Conservation (phyloP, 2,797 vertebrate genomes). For the Urocyon cinereoargenteus region DNA sequence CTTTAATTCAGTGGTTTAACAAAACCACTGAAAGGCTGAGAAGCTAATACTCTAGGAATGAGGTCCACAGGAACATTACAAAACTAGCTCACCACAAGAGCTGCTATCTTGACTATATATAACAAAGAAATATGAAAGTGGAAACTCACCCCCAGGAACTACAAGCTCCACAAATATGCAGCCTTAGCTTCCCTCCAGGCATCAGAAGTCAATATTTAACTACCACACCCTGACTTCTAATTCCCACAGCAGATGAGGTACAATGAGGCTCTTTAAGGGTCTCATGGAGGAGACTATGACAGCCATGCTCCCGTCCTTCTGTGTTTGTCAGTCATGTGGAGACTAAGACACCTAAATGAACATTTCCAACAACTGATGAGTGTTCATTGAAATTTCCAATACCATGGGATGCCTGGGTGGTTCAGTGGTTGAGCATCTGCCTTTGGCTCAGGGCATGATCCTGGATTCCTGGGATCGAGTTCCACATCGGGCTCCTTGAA, state of each 20-base stretch:
- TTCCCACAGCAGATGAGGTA: neutral
- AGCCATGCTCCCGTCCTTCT: neutral
- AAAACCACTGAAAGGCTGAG: neutral
- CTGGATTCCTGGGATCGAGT: too few relatives aligned
- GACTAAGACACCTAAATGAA: neutral
- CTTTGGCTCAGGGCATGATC: too few relatives aligned
- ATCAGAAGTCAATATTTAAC: neutral
- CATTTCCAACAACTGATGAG: neutral
- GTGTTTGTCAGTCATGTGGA: neutral
- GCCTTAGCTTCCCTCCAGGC: neutral
- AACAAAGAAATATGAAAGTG: neutral
- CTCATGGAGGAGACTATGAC: neutral
- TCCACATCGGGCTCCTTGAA: too few relatives aligned
- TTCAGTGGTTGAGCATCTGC: too few relatives aligned
- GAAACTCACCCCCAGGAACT: neutral
- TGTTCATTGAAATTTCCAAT: neutral
- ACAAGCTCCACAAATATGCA: neutral
- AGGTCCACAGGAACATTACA: neutral
- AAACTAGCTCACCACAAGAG: neutral
- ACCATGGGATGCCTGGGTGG: too few relatives aligned
- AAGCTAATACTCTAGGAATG: neutral
- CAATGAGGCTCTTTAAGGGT: neutral
- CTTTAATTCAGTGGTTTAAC: too few relatives aligned
- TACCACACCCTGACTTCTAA: neutral
- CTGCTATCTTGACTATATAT: neutral